Evolutionary conservation across 2,888 invertebrate species (phyloP).

Genomic region (Nipponacmea schrenckii): DNA sequence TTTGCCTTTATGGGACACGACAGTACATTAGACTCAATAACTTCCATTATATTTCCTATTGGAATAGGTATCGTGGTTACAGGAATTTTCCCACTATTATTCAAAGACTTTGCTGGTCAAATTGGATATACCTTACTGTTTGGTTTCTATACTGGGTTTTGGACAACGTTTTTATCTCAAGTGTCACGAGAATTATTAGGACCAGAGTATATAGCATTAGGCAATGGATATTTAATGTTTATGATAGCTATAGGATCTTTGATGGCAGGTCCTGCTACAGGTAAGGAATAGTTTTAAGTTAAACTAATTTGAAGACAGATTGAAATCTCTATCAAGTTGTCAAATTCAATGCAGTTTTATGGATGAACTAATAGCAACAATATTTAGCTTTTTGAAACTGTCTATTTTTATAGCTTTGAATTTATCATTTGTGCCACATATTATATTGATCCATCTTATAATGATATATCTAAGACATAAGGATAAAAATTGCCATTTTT

Average conservation of each 20-base stretch:
- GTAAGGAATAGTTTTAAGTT: slow-evolving; percentile 31
- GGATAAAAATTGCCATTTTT: too few species aligned
- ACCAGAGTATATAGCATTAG: slow-evolving; percentile 59
- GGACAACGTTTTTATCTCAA: slow-evolving; percentile 63
- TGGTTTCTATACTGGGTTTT: slow-evolving; percentile 65
- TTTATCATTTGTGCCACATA: too few species aligned
- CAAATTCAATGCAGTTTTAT: too few species aligned
- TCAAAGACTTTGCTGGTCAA: slow-evolving; percentile 61
- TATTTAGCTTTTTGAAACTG: too few species aligned
- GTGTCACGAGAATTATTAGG: slow-evolving; percentile 58
- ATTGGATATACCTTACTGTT: slow-evolving; percentile 62
- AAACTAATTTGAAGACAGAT: too few species aligned
- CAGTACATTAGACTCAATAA: slow-evolving; percentile 60
- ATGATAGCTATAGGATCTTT: slow-evolving; percentile 62
- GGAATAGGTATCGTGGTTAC: slow-evolving; percentile 60
- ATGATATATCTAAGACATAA: too few species aligned
- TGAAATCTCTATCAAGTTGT: too few species aligned
- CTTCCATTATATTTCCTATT: slow-evolving; percentile 56
- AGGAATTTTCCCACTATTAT: slow-evolving; percentile 58
- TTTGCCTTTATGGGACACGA: slow-evolving; percentile 63
- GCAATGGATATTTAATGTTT: slow-evolving; percentile 60
- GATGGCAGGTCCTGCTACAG: slow-evolving; percentile 59
- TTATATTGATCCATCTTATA: too few species aligned
- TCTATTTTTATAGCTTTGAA: too few species aligned
- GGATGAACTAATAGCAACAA: too few species aligned